These are phyloP conservation scores for Andricus quercusramuli DNA, from an alignment of 2,888 invertebrate species.

Conservation along the genomic window DNA sequence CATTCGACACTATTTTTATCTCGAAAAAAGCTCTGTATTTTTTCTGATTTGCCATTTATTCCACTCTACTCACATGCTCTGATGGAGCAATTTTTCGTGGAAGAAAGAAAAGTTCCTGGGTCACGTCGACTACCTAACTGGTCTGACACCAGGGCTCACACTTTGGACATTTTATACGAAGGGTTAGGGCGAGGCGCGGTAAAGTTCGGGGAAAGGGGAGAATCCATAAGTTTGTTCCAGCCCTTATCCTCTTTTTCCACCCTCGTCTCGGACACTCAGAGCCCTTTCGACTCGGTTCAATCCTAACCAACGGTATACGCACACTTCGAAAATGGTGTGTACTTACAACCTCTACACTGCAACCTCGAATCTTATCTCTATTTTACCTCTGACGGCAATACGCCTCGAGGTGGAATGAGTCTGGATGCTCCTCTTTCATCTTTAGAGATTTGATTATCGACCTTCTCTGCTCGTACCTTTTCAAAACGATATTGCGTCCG, in stretches of 20 bases:
- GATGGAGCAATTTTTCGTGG: background rate
- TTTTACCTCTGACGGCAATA: background rate
- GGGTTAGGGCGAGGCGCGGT: background rate
- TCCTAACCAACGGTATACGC: background rate
- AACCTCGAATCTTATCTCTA: background rate
- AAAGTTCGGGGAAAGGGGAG: slow-evolving; percentile 28
- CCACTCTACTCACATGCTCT: background rate
- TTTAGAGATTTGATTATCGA: background rate
- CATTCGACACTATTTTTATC: too few relatives aligned
- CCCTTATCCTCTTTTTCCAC: background rate
- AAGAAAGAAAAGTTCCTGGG: background rate
- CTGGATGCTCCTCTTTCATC: background rate
- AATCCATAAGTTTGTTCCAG: slow-evolving; percentile 21
- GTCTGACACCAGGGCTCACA: slow-evolving; percentile 5
- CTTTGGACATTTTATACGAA: slow-evolving; percentile 23
- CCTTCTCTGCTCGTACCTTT: background rate
- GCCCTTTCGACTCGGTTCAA: slow-evolving; percentile 11
- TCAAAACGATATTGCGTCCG: slow-evolving; percentile 21
- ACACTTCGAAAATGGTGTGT: background rate
- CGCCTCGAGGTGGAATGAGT: background rate
- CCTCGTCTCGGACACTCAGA: slow-evolving; percentile 6
- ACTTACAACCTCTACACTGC: background rate
- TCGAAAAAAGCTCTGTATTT: too few relatives aligned
- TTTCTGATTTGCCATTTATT: too few relatives aligned
- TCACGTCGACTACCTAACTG: slow-evolving; percentile 12